These are phyloP conservation scores for Syrphus vitripennis DNA, from an alignment of 2,888 invertebrate species.

Conservation along the genomic window DNA sequence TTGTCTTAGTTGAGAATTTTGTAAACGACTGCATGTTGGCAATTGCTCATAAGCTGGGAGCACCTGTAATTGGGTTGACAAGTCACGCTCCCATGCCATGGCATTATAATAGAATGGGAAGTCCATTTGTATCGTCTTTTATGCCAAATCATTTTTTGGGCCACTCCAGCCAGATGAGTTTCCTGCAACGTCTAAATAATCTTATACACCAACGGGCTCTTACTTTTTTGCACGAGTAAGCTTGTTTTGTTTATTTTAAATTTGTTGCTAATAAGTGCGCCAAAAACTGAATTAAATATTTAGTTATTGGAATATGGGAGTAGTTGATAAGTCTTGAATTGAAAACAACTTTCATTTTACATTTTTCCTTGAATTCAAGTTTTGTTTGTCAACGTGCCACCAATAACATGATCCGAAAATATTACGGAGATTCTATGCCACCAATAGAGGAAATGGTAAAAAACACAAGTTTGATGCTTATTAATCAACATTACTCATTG, in stretches of 20 bases:
- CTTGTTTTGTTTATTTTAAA: too few species aligned
- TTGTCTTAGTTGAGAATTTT: conserved; percentile 86
- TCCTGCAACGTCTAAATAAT: conserved; percentile 81
- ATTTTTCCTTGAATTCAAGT: conserved; percentile 62
- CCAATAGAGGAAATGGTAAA: conserved; percentile 80
- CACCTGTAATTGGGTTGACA: conserved; percentile 83
- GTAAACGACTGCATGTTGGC: conserved; percentile 87
- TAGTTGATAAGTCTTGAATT: too few species aligned
- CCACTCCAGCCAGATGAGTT: conserved; percentile 79
- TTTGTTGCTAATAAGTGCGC: too few species aligned
- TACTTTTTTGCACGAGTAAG: conserved; percentile 74
- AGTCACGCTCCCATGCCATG: conserved; percentile 84
- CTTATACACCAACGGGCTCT: conserved; percentile 73
- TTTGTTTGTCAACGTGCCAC: conserved; percentile 77
- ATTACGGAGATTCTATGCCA: conserved; percentile 80
- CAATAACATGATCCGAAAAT: conserved; percentile 78
- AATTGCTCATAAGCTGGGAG: conserved; percentile 84
- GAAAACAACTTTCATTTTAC: neutral
- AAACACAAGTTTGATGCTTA: conserved; percentile 78
- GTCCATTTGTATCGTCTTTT: conserved; percentile 83
- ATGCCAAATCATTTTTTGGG: conserved; percentile 82
- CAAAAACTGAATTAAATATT: too few species aligned
- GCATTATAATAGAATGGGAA: conserved; percentile 82
- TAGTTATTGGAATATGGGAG: too few species aligned
- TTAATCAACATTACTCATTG: conserved; percentile 82